phyloP scores from a whole-genome alignment of 2,113 vertebrate genomes.

The Microtus pennsylvanicus region DNA sequence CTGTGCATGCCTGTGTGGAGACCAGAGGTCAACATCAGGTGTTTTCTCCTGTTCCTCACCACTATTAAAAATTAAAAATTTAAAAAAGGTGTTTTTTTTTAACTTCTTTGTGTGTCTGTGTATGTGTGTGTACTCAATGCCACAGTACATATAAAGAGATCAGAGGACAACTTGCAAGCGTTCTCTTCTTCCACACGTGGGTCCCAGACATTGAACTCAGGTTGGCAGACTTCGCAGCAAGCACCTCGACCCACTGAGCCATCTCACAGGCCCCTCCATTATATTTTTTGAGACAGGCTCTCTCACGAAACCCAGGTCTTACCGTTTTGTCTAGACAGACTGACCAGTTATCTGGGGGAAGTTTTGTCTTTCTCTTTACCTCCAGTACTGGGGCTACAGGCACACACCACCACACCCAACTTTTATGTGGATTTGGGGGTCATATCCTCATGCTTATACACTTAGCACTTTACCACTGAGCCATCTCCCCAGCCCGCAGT shows the following conservation, averaged over 20 bases:
- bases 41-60: too few species aligned
- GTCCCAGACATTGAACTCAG: not conserved
- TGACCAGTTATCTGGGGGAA: too few species aligned
- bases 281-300: not conserved
- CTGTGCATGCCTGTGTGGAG: not conserved
- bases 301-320: not conserved
- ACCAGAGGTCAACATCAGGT: not conserved
- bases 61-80: too few species aligned
- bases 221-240: not conserved
- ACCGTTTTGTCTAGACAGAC: not conserved
- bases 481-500: not conserved
- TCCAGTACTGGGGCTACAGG: not conserved
- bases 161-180: not conserved
- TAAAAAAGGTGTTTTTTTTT: not conserved
- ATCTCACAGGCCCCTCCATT: not conserved
- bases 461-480: not conserved
- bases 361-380: not conserved
- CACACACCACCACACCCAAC: not conserved
- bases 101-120: not conserved
- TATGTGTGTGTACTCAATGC: not conserved
- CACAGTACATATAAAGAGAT: not conserved
- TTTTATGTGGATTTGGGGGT: not conserved
- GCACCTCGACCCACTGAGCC: not conserved
- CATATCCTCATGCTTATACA: not conserved
- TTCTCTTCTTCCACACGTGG: not conserved